A percentile compares a stretch with the other conserved stretches of the same genome.
Evolutionary conservation across 53 echinoderm and acorn worm genomes (phyloP).

Genomic region (Holothuria scabra): DNA sequence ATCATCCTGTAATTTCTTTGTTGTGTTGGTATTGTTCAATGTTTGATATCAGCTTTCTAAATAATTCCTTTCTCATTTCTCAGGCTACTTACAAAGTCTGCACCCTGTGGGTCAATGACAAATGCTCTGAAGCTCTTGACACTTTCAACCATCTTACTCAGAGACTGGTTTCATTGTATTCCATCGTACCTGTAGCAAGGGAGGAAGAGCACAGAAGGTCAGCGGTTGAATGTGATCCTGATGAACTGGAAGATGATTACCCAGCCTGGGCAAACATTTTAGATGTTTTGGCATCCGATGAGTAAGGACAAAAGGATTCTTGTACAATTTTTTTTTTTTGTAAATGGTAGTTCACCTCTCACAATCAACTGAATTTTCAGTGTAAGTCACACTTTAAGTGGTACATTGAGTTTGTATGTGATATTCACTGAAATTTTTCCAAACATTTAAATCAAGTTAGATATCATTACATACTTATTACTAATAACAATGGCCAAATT

Average conservation of each 20-base stretch:
- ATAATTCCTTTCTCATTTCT: background rate
- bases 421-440: too few species aligned
- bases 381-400: too few species aligned
- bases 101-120: constrained; percentile 87
- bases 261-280: constrained; percentile 93
- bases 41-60: too few species aligned
- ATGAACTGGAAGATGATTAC: constrained; percentile 69
- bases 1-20: too few species aligned
- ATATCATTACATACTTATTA: too few species aligned
- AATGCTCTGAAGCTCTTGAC: constrained; percentile 73
- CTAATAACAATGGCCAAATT: too few species aligned
- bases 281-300: constrained; percentile 82
- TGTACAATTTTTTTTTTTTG: too few species aligned
- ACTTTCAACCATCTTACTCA: constrained; percentile 85
- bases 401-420: too few species aligned
- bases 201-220: constrained; percentile 79
- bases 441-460: too few species aligned
- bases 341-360: too few species aligned
- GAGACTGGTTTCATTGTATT: constrained; percentile 83
- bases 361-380: too few species aligned
- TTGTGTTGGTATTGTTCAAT: too few species aligned
- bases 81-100: constrained; percentile 96
- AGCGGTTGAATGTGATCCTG: constrained; percentile 45
- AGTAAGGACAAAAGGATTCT: constrained; percentile 66
- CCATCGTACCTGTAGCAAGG: constrained; percentile 80